Evolutionary conservation across 1,140 invertebrate species (phyloP), one percentile per base, ranked within the genome.

Genomic region (Sesamia nonagrioides): DNA sequence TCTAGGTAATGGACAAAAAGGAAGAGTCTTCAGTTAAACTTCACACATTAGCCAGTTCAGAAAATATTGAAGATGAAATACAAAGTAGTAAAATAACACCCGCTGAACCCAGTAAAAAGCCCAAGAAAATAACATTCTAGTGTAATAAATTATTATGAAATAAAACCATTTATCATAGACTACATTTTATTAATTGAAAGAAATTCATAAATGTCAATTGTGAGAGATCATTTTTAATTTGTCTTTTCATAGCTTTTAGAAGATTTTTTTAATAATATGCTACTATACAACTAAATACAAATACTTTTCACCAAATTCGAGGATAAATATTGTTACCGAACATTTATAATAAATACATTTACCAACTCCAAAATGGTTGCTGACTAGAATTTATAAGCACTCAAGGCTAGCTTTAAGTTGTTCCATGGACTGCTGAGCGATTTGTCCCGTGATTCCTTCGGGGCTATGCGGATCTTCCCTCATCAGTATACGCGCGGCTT

Each of bases 401-500:
- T 96, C 96, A 54, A 97, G 95, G 58, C 97, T 97, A 56, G 95
- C 90, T 82, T 95, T 95, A 0, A 97, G 86, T 82, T 97, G 96
- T 68, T 95, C 91, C 79, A 97, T 91, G 9, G 96, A 96, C 40
- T 96, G 93, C 61, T 91, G 93, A 0, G 97, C 97, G 33, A 96
- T 96, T 37, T 94, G 85, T 1, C 96, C 97, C 17, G 97, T 96
- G 54, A 96, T 96, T 11, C 97, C 97, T 90, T 98, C 97, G 0
- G 96, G 95, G 3, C 97, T 97, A 72, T 95, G 95, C 0, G 95
- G 88, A 71, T 97, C 96, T 89, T 98, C 97, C 15, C 97, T 91
- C 60, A 94, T 95, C 5, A 98, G 91, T 80, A 97, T 97, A 21
- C 93, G 89, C 0, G 96, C 95, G 8, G 97, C 95, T 87, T 97